Base-by-base conservation (phyloP, 2,113 vertebrate genomes). In the Pteruthius melanotis region DNA sequence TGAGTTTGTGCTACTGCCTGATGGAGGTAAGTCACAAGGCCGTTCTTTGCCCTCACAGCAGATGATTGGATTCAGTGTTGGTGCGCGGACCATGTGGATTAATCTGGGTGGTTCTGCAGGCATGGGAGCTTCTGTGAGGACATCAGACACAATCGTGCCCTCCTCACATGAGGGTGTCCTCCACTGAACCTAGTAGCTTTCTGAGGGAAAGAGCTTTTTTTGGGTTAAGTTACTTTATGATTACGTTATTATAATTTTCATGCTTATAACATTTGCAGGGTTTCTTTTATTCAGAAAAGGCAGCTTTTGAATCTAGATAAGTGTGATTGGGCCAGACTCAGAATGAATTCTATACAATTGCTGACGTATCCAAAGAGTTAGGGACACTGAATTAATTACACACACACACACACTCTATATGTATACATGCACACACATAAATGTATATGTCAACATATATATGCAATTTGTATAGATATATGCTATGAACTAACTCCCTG, bases 371-470 rank as follows among this genome's bases (percentile, higher is more conserved):
- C 33, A 45, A 60, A 69, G 69, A 39, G 15, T 77, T 47, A 54
- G 30, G 9, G n/a, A 42, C 27, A 28, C 16, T 33, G 39, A 63
- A 64, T 53, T 39, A 77, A 63, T 74, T 26, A 33, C 8, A 31
- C 3, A n/a, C 35, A 26, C 4, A 8, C 3, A 17, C 6, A n/a
- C 4, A 26, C n/a, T n/a, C n/a, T 3, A 22, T 14, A 31, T 11
- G 8, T 56, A 17, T 15, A 17, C 4, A 14, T 12, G 8, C 44
- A 33, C 20, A 12, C 3, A 9, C 8, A 24, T n/a, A 27, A 31
- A 14, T 12, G 9, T 13, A 7, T 17, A 30, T 24, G 10, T 22
- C 28, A 40, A 22, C 5, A 15, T 15, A 13, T 20, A 15, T 22
- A 16, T 65, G 28, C 5, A 33, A 45, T 70, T 75, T 54, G 5